Evolutionary conservation across 2,113 vertebrate species (phyloP).

Genomic region (Bubalus kerabau): DNA sequence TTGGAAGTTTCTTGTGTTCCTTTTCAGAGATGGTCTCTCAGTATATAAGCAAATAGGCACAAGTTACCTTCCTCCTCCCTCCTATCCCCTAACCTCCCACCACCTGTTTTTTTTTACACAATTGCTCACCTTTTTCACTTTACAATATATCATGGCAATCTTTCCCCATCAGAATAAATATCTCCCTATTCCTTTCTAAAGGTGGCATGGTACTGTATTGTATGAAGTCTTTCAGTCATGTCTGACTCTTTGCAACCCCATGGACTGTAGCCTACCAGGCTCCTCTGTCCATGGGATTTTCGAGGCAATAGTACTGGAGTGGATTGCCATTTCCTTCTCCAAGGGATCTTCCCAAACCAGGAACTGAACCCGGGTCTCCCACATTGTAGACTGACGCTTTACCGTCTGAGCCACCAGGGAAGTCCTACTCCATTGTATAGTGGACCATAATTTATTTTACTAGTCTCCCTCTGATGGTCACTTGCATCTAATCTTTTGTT

Average conservation of each 20-base stretch:
- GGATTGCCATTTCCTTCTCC: too few species aligned
- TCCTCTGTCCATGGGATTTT: too few species aligned
- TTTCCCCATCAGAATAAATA: not conserved
- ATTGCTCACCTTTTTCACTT: not conserved
- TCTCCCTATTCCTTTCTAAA: not conserved
- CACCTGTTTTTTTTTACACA: not conserved
- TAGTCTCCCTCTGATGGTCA: not conserved
- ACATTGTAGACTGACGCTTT: too few species aligned
- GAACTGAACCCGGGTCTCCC: too few species aligned
- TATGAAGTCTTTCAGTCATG: not conserved
- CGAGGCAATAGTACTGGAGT: too few species aligned
- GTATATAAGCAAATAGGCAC: not conserved
- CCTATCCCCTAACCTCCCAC: not conserved
- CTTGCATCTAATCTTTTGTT: not conserved
- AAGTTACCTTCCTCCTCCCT: not conserved
- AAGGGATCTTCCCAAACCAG: too few species aligned
- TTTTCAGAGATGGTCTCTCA: not conserved
- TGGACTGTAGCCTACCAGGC: too few species aligned
- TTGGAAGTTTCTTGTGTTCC: not conserved
- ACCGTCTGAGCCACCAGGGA: too few species aligned
- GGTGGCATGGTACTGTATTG: not conserved
- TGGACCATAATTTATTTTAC: slow-evolving; percentile 4
- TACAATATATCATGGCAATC: not conserved
- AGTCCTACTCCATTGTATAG: not conserved
- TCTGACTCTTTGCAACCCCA: too few species aligned